Evolutionary conservation across 2,888 invertebrate genomes (phyloP), one percentile per base, ranked within the genome.

Genomic region (Odontothrips loti): DNA sequence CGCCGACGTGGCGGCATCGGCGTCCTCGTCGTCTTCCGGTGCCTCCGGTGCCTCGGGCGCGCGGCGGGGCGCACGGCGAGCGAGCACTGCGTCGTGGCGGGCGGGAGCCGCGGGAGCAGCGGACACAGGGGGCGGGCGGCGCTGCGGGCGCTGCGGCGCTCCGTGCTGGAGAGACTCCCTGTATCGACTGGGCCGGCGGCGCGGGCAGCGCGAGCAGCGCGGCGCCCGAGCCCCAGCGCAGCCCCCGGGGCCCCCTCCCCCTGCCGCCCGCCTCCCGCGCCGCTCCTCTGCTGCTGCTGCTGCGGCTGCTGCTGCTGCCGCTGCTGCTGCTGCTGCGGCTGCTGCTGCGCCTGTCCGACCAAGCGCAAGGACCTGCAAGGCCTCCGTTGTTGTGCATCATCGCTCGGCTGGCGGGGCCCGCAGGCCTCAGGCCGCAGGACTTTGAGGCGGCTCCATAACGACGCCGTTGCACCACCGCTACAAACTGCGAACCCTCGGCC

Each of bases 181-280:
- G 68, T 75, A 75, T 75, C 68, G 68, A 75, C 68, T 75, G 68
- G 58, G 3, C 68, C 23, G 23, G 23, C 68, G n/a, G 58, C 58
- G 15, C 20, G 51, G 51, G 34, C 34, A 6, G 34, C 34, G 34
- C 34, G 34, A 43, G 34, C 34, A 43, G 34, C 34, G 34, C 34
- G 34, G 34, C 34, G 34, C 34, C 34, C 34, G 34, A 43, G 34
- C 34, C 34, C 34, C 34, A 43, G 34, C 34, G 34, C 34, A n/a
- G n/a, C 34, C 34, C 34, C 34, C 34, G 34, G 34, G 3, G 34
- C 34, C 34, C 34, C 34, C 34, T 4, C 34, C 34, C 34, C 34
- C 34, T 15, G 15, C 6, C 15, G 15, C 58, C 58, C 10, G 58
- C 58, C 58, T 6, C 58, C 58, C 58, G 20, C 58, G 6, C 11